phyloP scores from a whole-genome alignment of 2,888 invertebrate species.

The Heliconius cydno region DNA sequence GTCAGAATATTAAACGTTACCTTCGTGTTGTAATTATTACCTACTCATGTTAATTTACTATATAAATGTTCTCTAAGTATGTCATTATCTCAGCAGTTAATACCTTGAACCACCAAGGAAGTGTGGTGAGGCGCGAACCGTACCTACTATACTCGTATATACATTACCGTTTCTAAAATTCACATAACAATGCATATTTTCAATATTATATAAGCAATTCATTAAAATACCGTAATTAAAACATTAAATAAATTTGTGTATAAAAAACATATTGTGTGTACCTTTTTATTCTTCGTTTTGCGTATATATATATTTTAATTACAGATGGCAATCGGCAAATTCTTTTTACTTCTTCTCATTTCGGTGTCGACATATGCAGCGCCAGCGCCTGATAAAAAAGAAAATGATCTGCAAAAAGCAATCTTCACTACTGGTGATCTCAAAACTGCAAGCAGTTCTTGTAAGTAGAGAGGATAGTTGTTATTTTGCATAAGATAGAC shows the following conservation, averaged over 20 bases:
- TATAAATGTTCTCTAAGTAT: conserved; percentile 36
- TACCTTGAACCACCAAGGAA: conserved; percentile 21
- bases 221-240: background rate
- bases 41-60: conserved; percentile 45
- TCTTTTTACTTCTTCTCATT: conserved; percentile 49
- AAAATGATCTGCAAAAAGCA: conserved; percentile 38
- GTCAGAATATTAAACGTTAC: conserved; percentile 57
- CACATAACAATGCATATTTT: background rate
- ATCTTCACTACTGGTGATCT: conserved; percentile 39
- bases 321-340: conserved; percentile 59
- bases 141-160: too few species aligned
- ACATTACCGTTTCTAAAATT: too few species aligned
- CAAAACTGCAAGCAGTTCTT: conserved; percentile 47
- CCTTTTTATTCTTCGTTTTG: background rate
- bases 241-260: background rate
- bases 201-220: background rate
- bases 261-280: background rate
- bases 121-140: background rate
- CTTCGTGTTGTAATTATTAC: conserved; percentile 47
- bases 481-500: background rate
- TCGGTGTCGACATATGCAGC: conserved; percentile 54
- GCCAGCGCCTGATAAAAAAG: conserved; percentile 54
- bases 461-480: conserved; percentile 35
- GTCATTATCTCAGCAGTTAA: conserved; percentile 32
- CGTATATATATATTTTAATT: background rate